Base-by-base conservation (phyloP, 2,113 vertebrate species). In the Thunnus thynnus region DNA sequence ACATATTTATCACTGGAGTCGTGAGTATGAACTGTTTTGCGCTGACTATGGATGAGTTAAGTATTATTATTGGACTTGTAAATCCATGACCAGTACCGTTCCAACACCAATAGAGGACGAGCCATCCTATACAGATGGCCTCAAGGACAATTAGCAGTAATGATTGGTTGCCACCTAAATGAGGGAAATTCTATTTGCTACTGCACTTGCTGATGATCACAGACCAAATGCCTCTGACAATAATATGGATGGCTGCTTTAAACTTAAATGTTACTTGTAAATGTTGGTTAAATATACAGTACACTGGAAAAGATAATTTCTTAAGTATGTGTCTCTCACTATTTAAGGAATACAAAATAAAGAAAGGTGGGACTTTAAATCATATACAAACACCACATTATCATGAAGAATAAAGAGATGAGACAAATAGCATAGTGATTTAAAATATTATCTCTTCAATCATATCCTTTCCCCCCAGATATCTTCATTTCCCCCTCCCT, bases 61-160 rank as follows among this genome's bases (percentile, higher is more conserved):
- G 88, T 85, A 91, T 90, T 88, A 88, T 88, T 91, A 92, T 86
- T 80, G 88, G 89, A 90, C 88, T 86, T 84, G 90, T 92, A 90
- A 91, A 93, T 91, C 89, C 91, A 89, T 90, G 89, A 90, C 86
- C 88, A 74, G 84, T 66, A 79, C 76, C 14, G 84, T 82, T 91
- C 78, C 83, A 87, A 86, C 85, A 69, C 89, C 86, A 83, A 84
- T 69, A 85, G 89, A 93, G 91, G 93, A 91, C 89, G 57, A 92
- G 87, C 78, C 73, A 89, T 85, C 87, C 92, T 88, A 92, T 93
- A 86, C 93, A 93, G 93, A 94, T 93, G 93, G 93, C 92, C 92
- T 91, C 89, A 92, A 93, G 92, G 92, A 94, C 92, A 93, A 93
- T 94, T 93, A 94, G 91, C 86, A 87, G 88, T 90, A 93, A 94